Conservation (phyloP, 2,113 vertebrate genomes). For the Gymnogyps californianus region DNA sequence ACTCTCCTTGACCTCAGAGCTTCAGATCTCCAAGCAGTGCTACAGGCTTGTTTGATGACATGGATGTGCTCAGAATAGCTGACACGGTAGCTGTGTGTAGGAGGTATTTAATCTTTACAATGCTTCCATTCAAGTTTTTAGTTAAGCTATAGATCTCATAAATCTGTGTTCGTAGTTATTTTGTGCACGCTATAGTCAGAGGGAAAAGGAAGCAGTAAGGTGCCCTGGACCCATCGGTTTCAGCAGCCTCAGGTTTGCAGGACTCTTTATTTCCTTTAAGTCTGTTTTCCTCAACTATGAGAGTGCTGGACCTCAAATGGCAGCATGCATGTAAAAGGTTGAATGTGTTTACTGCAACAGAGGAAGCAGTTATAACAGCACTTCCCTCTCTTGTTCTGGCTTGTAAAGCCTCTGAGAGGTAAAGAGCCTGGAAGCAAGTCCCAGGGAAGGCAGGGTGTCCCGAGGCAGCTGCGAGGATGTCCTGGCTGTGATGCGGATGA, state of each 20-base stretch:
- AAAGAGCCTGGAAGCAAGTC: neutral
- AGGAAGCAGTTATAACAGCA: rapidly evolving
- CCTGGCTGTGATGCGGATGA: rapidly evolving
- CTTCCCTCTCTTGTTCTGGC: neutral
- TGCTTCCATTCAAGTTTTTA: neutral
- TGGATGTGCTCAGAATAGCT: neutral
- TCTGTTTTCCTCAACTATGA: neutral
- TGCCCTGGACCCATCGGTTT: neutral
- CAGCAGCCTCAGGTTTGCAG: neutral
- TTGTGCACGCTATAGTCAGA: neutral
- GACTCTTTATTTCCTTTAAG: neutral
- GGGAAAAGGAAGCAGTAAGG: neutral
- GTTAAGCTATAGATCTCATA: neutral
- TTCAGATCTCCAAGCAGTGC: neutral
- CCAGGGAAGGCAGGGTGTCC: too few species aligned
- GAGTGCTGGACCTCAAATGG: neutral
- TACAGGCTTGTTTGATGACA: neutral
- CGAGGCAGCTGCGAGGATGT: too few species aligned
- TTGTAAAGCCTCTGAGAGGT: neutral
- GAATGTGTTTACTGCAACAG: too few species aligned
- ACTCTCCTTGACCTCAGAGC: neutral
- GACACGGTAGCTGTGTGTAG: neutral
- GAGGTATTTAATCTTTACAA: neutral
- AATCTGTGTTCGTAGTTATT: neutral
- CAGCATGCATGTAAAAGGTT: rapidly evolving